These are phyloP conservation scores for Medauroidea extradentata DNA, from an alignment of 1,140 invertebrate genomes.

Conservation along the genomic window DNA sequence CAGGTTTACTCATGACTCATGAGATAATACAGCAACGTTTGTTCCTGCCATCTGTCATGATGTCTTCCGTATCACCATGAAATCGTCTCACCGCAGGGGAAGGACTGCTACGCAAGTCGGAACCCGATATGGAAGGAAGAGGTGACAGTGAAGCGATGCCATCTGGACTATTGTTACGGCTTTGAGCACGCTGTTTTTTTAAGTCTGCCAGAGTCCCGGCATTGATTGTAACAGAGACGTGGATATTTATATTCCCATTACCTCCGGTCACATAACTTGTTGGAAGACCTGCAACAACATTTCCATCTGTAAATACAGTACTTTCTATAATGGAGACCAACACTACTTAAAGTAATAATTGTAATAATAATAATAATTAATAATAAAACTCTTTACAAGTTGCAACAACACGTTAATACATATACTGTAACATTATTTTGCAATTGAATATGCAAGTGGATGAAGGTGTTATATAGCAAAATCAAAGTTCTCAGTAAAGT, in stretches of 20 bases:
- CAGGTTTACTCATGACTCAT: too few relatives aligned
- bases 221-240: conserved; percentile 61
- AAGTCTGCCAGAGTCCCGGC: conserved; percentile 75
- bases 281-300: conserved; percentile 30
- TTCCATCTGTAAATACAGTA: too few relatives aligned
- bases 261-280: conserved; percentile 42
- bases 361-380: too few relatives aligned
- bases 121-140: conserved; percentile 44
- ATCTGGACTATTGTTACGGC: conserved; percentile 52
- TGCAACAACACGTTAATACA: too few relatives aligned
- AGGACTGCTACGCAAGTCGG: conserved; percentile 32
- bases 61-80: conserved; percentile 60
- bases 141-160: conserved; percentile 25
- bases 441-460: too few relatives aligned
- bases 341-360: too few relatives aligned
- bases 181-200: conserved; percentile 83
- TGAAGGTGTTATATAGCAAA: too few relatives aligned
- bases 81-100: conserved; percentile 51
- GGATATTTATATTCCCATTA: conserved; percentile 86
- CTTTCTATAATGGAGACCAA: too few relatives aligned
- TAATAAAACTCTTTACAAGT: too few relatives aligned
- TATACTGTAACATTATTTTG: too few relatives aligned
- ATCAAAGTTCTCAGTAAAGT: too few relatives aligned
- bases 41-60: conserved; percentile 56
- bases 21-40: conserved; percentile 55